Conservation (phyloP, 2,888 invertebrate genomes). For the Tupiocoris notatus region DNA sequence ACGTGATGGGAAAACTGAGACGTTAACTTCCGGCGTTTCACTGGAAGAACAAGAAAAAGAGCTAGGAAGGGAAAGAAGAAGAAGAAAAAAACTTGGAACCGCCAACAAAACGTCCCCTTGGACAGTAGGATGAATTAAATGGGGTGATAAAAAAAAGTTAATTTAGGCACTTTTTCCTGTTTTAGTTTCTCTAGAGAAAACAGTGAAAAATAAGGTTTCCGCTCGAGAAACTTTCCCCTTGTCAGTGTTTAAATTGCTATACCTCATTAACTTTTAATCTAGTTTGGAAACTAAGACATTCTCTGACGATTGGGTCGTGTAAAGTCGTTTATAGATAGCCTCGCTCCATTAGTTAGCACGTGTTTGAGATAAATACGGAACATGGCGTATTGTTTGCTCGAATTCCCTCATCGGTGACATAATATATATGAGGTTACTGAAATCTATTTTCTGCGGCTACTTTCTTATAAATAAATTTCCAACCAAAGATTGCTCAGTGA, state of each 20-base stretch:
- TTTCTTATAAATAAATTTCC: too few species aligned
- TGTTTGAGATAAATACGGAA: too few species aligned
- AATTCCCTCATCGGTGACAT: too few species aligned
- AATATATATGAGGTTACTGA: too few species aligned
- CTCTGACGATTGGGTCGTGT: background rate
- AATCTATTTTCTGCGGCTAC: too few species aligned
- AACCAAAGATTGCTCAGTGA: too few species aligned
- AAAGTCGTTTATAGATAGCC: background rate
- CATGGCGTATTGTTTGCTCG: too few species aligned
- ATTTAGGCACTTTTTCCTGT: conserved; percentile 38
- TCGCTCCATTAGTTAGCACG: too few species aligned
- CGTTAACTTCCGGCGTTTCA: conserved; percentile 1
- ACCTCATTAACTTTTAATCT: conserved; percentile 40
- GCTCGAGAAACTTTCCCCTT: conserved; percentile 27
- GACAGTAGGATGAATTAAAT: conserved; percentile 37
- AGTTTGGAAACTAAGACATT: conserved; percentile 25
- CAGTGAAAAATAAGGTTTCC: conserved; percentile 40
- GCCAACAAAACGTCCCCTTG: conserved; percentile 17
- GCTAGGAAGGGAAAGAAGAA: conserved; percentile 1
- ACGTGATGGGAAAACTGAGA: conserved; percentile 31
- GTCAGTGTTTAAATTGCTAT: conserved; percentile 34
- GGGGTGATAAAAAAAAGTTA: conserved; percentile 38
- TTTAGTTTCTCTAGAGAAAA: conserved; percentile 38
- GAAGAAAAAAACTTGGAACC: conserved; percentile 13
- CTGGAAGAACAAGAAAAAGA: background rate